Evolutionary conservation across 2,888 invertebrate species (phyloP), one percentile per base, ranked within the genome.

Genomic region (Ganaspis brasiliensis): DNA sequence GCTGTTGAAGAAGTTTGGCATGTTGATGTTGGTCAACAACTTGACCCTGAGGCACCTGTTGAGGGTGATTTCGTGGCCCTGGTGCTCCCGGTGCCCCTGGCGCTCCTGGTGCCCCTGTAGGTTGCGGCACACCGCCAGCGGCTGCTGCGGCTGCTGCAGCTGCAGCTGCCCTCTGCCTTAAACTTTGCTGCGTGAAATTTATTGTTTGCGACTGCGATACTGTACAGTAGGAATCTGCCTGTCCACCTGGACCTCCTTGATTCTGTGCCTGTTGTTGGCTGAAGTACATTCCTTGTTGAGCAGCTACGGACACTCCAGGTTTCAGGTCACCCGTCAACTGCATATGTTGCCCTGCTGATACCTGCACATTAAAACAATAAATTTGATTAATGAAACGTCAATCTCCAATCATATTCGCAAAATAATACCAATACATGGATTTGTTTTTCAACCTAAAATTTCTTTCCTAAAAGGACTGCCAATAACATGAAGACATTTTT

Each of bases 301-400:
- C 95, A n/a, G 96, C 96, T 76, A 96, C 96, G 1, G 96, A 96
- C 72, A 96, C 96, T 79, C 95, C 95, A 85, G 94, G 94, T 88
- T 95, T 95, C 84, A 95, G 92, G 83, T 95, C 95, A 83, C 95
- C 94, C 86, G 94, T 95, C 85, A 96, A 93, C 91, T 96, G 95
- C 93, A 97, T 94, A 89, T 96, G 97, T 92, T 97, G 97, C 37
- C 97, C 97, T 85, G 97, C 96, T 1, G 96, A 96, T 85, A 97
- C 97, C 97, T 97, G 91, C 31, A 87, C 84, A 26, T 40, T 45
- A 14, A 35, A 56, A 56, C 1, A 19, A 31, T 35, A 16, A 26
- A 19, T n/a, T n/a, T n/a, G n/a, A n/a, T n/a, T n/a, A n/a, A n/a
- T n/a, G n/a, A n/a, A n/a, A n/a, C n/a, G n/a, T n/a, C n/a, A n/a